Base-by-base conservation (phyloP, 1,140 invertebrate species). In the Pachypeltis micranthus region DNA sequence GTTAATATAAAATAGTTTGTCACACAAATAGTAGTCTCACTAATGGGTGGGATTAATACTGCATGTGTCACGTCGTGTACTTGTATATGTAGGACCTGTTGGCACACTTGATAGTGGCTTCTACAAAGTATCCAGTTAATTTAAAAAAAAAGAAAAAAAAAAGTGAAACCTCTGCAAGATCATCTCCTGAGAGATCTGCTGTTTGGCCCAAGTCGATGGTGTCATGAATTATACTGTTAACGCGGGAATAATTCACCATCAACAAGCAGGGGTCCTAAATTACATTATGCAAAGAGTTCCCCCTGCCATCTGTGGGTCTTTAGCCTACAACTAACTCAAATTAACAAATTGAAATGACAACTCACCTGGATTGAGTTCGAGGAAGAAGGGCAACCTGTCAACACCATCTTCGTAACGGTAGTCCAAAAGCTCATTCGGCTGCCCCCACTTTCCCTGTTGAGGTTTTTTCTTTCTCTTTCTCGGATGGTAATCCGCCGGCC, bases 401-500 rank as follows among this genome's bases (percentile, higher is more conserved):
- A 70, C 62, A 0, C 68, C 65, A 63, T 83, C 79, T 61, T 81
- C 79, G 61, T 72, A 71, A n/a, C 71, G 65, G 57, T 71, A 71
- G 61, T 71, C 67, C 25, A 70, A 47, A 25, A 69, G 65, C 39
- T 72, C 67, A 74, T 70, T 73, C 69, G 68, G 69, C 10, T 72
- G 70, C 66, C 69, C 68, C 72, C 70, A 70, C 64, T 73, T 74
- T 12, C 63, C 63, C 39, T 71, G 70, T 61, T 72, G 75, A 0
- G 86, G 86, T 76, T 94, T 93, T 80, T 95, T 95, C 82, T 94
- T 94, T 19, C 90, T 80, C 70, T 91, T 88, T 59, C 91, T 78
- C 14, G 89, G 90, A 72, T 91, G 89, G 68, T 88, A 86, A 74
- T 95, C 92, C 10, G 89, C 87, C 56, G 92, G 91, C 69, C 90